Conservation (phyloP, 2,113 vertebrate genomes). For the Pseudopipra pipra region DNA sequence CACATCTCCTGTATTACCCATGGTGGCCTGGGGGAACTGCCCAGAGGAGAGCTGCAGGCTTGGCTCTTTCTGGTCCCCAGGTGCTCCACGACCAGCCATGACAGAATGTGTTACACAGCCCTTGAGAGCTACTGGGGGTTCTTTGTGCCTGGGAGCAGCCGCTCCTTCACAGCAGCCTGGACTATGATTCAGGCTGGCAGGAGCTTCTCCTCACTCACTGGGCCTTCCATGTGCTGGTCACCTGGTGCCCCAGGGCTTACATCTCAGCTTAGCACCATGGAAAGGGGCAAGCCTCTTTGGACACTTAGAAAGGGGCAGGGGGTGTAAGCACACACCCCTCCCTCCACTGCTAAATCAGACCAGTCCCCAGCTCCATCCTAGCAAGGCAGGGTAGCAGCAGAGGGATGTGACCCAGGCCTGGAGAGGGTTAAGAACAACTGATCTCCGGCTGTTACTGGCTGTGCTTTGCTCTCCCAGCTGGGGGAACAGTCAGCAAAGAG, state of each 20-base stretch:
- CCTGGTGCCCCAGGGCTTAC: neutral
- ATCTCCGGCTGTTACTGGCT: neutral
- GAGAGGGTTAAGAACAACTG: neutral
- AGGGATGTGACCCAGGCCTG: neutral
- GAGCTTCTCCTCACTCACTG: neutral
- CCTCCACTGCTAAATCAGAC: neutral
- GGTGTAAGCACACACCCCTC: neutral
- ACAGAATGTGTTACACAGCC: rapidly evolving
- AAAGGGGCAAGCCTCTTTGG: neutral
- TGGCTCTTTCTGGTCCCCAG: neutral
- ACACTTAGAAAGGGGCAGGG: neutral
- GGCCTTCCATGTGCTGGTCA: neutral
- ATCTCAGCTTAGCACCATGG: neutral
- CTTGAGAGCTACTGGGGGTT: rapidly evolving
- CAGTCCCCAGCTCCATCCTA: neutral
- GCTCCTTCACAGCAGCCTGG: neutral
- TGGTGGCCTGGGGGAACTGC: neutral
- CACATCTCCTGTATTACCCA: neutral
- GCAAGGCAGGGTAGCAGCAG: neutral
- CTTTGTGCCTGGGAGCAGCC: neutral
- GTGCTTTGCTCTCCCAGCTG: neutral
- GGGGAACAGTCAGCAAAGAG: conserved; percentile 21
- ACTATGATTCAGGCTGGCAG: neutral
- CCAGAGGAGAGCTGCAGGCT: neutral
- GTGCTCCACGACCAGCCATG: neutral